These are phyloP conservation scores for Dasysyrphus tricinctus DNA, from an alignment of 2,888 invertebrate genomes.

Conservation along the genomic window DNA sequence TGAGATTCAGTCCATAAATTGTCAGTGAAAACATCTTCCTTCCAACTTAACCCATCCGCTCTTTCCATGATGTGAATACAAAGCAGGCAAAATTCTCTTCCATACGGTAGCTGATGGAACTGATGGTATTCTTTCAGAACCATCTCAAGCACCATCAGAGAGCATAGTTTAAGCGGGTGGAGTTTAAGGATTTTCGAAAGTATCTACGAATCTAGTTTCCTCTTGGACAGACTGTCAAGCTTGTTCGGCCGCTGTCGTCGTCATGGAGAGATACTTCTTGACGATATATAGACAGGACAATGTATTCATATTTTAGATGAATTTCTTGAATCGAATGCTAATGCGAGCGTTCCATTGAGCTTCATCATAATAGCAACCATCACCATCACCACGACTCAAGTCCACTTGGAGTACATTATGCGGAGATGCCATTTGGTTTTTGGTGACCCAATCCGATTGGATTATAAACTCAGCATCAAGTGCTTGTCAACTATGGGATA, in stretches of 20 bases:
- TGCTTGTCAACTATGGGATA: constrained; percentile 57
- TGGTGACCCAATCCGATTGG: constrained; percentile 56
- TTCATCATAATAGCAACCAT: not conserved
- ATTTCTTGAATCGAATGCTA: constrained; percentile 71
- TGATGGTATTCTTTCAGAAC: not conserved
- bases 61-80: constrained; percentile 48
- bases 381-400: constrained; percentile 1
- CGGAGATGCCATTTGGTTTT: constrained; percentile 33
- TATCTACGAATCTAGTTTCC: constrained; percentile 32
- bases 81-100: constrained; percentile 22
- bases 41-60: constrained; percentile 35
- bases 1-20: constrained; percentile 72
- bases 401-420: constrained; percentile 41
- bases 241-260: not conserved
- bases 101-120: constrained; percentile 42
- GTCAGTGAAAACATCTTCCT: constrained; percentile 63
- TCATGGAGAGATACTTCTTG: constrained; percentile 1
- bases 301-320: constrained; percentile 76
- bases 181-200: constrained; percentile 13
- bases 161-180: constrained; percentile 53
- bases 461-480: constrained; percentile 62
- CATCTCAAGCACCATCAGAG: not conserved
- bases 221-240: constrained; percentile 55
- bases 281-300: constrained; percentile 62
- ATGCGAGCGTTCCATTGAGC: constrained; percentile 36